Base-by-base conservation (phyloP, 2,888 invertebrate species). In the Fragum fragum region DNA sequence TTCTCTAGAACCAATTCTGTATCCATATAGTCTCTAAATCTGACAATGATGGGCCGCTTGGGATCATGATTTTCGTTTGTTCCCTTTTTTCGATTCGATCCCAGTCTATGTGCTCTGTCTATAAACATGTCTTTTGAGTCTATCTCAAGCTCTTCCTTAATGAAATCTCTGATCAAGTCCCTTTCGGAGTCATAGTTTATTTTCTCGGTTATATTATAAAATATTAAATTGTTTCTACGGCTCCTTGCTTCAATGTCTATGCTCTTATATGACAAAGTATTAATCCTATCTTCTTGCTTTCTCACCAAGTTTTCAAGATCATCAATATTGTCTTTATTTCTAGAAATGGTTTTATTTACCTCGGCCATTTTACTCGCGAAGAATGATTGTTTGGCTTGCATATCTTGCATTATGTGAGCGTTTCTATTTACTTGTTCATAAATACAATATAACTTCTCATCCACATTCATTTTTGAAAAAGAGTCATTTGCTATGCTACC, bases 81-180 rank as follows among this genome's bases (percentile, higher is more conserved):
- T 3, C 36, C n/a, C 3, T 9, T 7, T 7, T 7, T 7, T 5
- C 59, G 21, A 5, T 3, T 6, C 14, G 39, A 23, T 28, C 77
- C 77, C 11, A 77, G n/a, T 69, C 73, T 32, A 42, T 73, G 78
- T 11, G 78, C 78, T 16, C 78, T 59, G 42, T 79, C 73, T 21
- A 73, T 79, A 16, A 32, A 16, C 32, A 79, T 74, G 36, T 70
- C 61, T 14, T 18, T 18, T 3, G 59, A 32, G 21, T 70, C 79
- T 7, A 74, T 61, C 6, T 61, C 70, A 6, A 79, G 26, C 36
- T 79, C 70, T 36, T 59, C 39, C 26, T 59, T 47, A 1, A 79
- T 39, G 47, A 73, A 79, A 14, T 57, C 26, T 6, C 36, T 21
- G 26, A 73, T 29, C n/a, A 73, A 47, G 1, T n/a, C 47, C 26